phyloP scores from a whole-genome alignment of 2,797 vertebrate species.

The Carcharodon carcharias region DNA sequence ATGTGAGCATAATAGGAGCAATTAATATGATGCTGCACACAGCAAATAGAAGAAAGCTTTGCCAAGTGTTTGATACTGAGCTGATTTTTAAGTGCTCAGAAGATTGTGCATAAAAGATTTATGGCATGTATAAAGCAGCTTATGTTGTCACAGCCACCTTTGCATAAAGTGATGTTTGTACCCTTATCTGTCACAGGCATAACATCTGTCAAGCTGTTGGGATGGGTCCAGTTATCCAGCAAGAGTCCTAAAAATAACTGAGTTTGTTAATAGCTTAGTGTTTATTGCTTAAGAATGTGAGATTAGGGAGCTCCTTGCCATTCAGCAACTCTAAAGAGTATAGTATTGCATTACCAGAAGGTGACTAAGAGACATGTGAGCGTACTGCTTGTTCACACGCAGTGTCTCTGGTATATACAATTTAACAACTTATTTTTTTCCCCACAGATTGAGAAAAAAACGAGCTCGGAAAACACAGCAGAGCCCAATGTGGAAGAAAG shows the following conservation, averaged over 20 bases:
- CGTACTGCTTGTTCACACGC: not conserved
- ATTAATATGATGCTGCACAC: not conserved
- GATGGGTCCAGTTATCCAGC: not conserved
- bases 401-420: not conserved
- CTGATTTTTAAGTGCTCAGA: not conserved
- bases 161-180: not conserved
- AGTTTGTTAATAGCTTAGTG: not conserved
- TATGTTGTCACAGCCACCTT: not conserved
- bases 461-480: not conserved
- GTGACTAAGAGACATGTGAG: not conserved
- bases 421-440: not conserved
- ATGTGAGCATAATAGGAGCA: not conserved
- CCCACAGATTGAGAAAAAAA: not conserved
- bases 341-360: not conserved
- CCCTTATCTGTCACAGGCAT: not conserved
- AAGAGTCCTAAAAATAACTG: constrained; percentile 12
- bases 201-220: constrained; percentile 18
- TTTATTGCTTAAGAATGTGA: not conserved
- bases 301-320: not conserved
- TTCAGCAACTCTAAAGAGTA: not conserved
- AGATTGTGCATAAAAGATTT: not conserved
- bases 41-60: not conserved
- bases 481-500: not conserved
- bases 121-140: not conserved
- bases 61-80: not conserved